These are phyloP conservation scores for Microhierax caerulescens DNA, from an alignment of 2,797 vertebrate genomes.

Conservation along the genomic window DNA sequence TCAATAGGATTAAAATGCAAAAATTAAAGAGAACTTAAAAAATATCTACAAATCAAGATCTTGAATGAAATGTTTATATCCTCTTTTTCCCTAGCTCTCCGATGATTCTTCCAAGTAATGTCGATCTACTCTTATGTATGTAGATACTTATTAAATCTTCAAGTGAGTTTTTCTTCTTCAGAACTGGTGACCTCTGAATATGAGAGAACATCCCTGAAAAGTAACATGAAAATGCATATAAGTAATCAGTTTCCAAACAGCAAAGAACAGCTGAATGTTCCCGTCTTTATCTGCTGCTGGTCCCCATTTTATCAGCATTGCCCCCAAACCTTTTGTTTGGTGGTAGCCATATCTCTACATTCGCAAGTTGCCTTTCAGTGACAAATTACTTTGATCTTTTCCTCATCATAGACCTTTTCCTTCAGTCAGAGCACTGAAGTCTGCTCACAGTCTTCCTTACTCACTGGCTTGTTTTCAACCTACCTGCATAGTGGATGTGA, in stretches of 20 bases:
- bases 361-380: neutral
- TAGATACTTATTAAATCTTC: conserved; percentile 76
- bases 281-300: neutral
- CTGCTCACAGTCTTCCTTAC: neutral
- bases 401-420: neutral
- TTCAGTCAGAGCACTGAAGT: neutral
- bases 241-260: conserved; percentile 4
- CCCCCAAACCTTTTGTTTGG: neutral
- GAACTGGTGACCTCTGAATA: conserved; percentile 63
- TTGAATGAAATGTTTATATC: conserved; percentile 49
- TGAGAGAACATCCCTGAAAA: conserved; percentile 79
- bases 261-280: neutral
- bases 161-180: conserved; percentile 74
- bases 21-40: conserved; percentile 24
- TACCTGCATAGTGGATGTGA: neutral
- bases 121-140: conserved; percentile 65
- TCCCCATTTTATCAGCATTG: neutral
- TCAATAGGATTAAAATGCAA: neutral
- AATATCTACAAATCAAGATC: neutral
- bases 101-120: conserved; percentile 62
- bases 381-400: neutral
- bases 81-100: conserved; percentile 69
- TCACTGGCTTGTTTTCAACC: neutral
- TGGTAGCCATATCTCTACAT: neutral
- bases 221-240: conserved; percentile 4